These are phyloP conservation scores for Sesamia inferens DNA, from an alignment of 2,888 invertebrate species.

Conservation along the genomic window DNA sequence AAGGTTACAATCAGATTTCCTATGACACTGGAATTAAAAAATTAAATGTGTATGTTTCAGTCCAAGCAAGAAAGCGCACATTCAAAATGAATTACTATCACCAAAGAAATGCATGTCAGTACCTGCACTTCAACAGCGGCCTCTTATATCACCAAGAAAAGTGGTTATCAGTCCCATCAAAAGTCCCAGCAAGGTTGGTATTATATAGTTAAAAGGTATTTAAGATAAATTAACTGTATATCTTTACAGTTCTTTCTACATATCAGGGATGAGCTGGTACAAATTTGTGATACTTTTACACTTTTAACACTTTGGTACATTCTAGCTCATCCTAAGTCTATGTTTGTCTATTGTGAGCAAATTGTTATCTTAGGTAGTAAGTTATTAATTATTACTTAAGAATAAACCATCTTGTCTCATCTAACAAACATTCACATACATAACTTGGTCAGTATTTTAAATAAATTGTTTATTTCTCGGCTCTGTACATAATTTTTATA, in stretches of 20 bases:
- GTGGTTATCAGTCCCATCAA: slow-evolving; percentile 91
- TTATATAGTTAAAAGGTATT: slow-evolving; percentile 1
- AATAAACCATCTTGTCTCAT: neutral
- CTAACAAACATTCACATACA: neutral
- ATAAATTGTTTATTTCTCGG: neutral
- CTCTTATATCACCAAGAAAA: slow-evolving; percentile 91
- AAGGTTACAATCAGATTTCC: too few species aligned
- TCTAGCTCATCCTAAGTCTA: neutral
- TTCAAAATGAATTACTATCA: slow-evolving; percentile 84
- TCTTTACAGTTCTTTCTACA: neutral
- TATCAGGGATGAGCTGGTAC: neutral
- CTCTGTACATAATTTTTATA: too few species aligned
- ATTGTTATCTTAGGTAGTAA: neutral
- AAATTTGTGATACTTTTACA: neutral
- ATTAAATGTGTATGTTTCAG: slow-evolving; percentile 77
- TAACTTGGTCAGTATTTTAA: neutral
- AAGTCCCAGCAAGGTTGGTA: slow-evolving; percentile 90
- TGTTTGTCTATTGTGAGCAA: neutral
- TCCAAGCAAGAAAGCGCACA: slow-evolving; percentile 89
- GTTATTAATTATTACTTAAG: too few species aligned
- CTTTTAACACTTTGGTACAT: neutral
- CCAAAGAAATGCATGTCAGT: slow-evolving; percentile 88
- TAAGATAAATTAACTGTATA: neutral
- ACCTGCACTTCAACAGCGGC: slow-evolving; percentile 82
- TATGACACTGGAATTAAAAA: neutral